These are phyloP conservation scores for Rhynchonema sp. DNA, from an alignment of 2,888 invertebrate genomes.

Conservation along the genomic window DNA sequence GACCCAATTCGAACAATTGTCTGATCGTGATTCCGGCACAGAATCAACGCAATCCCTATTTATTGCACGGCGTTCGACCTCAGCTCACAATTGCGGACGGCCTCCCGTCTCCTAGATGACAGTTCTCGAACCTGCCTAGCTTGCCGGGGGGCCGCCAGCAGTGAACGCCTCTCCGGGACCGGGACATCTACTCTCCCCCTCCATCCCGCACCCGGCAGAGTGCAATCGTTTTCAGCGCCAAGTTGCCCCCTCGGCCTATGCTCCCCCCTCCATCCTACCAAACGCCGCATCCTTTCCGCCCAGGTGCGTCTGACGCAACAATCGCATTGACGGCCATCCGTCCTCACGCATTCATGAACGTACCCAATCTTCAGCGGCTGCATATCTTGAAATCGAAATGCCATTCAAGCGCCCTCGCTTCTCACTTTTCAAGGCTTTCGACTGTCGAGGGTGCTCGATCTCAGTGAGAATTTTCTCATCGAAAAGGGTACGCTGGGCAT, in stretches of 20 bases:
- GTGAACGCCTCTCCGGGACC: not conserved
- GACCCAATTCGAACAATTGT: constrained; percentile 56
- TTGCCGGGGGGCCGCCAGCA: constrained; percentile 42
- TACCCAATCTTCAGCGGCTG: constrained; percentile 45
- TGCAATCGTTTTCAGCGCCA: no score
- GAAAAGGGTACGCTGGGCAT: constrained; percentile 45
- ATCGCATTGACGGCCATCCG: constrained; percentile 49
- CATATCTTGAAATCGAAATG: constrained; percentile 64
- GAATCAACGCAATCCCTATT: constrained; percentile 56
- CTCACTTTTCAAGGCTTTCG: constrained; percentile 59
- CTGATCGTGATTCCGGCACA: constrained; percentile 57
- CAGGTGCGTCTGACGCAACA: constrained; percentile 26
- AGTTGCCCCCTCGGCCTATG: no score
- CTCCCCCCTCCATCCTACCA: no score
- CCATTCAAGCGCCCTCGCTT: constrained; percentile 55
- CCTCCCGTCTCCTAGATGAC: constrained; percentile 37
- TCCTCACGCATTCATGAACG: constrained; percentile 60
- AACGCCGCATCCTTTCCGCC: no score
- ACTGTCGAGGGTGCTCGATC: constrained; percentile 49
- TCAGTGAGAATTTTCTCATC: constrained; percentile 58
- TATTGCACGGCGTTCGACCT: constrained; percentile 51
- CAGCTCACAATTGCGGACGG: constrained; percentile 1
- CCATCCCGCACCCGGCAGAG: no score
- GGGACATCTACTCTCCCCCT: no score
- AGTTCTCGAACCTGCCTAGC: constrained; percentile 55